Conservation (phyloP, 2,113 vertebrate genomes). For the Hippolais icterina region DNA sequence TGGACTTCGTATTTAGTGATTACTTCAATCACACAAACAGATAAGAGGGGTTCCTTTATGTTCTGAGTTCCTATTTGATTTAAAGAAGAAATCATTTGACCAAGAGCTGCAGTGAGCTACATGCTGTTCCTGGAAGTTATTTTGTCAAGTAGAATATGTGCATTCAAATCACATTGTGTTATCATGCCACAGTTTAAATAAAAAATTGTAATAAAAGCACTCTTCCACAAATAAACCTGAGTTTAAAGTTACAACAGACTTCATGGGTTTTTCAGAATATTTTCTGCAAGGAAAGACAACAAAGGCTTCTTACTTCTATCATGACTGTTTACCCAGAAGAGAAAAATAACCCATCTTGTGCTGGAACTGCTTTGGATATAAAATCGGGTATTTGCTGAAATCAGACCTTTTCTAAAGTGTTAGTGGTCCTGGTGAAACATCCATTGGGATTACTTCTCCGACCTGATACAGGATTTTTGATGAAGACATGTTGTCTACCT, state of each 20-base stretch:
- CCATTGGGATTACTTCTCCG: neutral
- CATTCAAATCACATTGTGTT: neutral
- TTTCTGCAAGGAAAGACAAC: neutral
- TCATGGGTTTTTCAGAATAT: neutral
- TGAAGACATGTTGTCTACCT: neutral
- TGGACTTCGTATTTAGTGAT: neutral
- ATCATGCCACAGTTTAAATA: neutral
- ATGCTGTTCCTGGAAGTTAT: neutral
- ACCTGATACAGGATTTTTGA: neutral
- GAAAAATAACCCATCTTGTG: neutral
- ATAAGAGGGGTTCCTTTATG: neutral
- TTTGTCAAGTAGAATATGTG: neutral
- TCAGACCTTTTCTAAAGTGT: neutral
- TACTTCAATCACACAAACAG: neutral
- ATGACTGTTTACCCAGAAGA: neutral
- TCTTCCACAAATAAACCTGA: neutral
- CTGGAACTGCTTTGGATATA: neutral
- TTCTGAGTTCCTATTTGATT: neutral
- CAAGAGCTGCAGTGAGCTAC: neutral
- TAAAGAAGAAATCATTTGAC: neutral
- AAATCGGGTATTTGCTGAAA: neutral
- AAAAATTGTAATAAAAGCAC: neutral
- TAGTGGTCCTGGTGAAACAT: neutral
- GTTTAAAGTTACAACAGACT: neutral
- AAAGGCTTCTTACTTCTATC: neutral